These are phyloP conservation scores for Labroides dimidiatus DNA, from an alignment of 2,797 vertebrate species.

Conservation along the genomic window DNA sequence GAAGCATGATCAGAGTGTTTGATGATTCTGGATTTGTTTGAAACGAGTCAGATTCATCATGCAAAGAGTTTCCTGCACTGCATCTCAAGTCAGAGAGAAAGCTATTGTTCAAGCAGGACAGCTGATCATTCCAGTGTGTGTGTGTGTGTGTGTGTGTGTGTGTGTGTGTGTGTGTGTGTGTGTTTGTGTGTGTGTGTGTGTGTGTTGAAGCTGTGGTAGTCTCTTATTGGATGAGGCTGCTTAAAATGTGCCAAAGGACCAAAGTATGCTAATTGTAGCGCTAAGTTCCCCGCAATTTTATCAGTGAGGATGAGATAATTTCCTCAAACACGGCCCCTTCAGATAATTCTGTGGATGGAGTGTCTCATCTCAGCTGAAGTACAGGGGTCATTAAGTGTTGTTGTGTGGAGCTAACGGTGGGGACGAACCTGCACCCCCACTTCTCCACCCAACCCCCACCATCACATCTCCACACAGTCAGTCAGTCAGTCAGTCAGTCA, in stretches of 20 bases:
- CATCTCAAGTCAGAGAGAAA: conserved; percentile 3
- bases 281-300: conserved; percentile 76
- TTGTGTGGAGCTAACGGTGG: conserved; percentile 73
- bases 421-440: conserved; percentile 56
- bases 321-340: conserved; percentile 78
- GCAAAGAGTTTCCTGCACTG: conserved; percentile 12
- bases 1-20: not conserved
- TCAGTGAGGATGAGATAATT: conserved; percentile 75
- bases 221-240: conserved; percentile 37
- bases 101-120: conserved; percentile 17
- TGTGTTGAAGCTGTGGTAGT: conserved; percentile 11
- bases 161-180: conserved; percentile 7
- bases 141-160: conserved; percentile 1
- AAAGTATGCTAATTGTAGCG: conserved; percentile 73
- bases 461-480: conserved; percentile 19
- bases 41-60: not conserved
- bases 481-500: not conserved
- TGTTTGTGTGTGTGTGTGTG: not conserved
- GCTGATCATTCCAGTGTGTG: conserved; percentile 19
- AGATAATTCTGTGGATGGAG: conserved; percentile 82
- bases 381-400: conserved; percentile 81
- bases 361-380: conserved; percentile 84
- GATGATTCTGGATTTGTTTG: no score
- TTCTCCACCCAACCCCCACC: conserved; percentile 9
- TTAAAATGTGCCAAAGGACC: conserved; percentile 59